phyloP scores from a whole-genome alignment of 2,113 vertebrate species.

The Campylomormyrus numenius region DNA sequence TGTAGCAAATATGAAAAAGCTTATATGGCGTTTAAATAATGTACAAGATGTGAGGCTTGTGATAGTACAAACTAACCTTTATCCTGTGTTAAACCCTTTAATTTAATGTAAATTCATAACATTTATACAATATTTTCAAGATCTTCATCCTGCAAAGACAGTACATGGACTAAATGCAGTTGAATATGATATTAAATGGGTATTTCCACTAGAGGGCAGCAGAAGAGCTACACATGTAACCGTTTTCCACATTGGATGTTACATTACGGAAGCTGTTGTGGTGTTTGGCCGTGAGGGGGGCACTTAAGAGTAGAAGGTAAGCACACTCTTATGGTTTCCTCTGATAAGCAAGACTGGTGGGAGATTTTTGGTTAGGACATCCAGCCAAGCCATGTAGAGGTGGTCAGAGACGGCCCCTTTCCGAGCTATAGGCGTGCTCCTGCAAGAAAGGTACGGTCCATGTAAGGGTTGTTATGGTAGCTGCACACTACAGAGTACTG shows the following conservation, averaged over 20 bases:
- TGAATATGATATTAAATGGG: neutral
- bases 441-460: slow-evolving; percentile 43
- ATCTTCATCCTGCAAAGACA: neutral
- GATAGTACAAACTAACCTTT: neutral
- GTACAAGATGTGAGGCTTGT: neutral
- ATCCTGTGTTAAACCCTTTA: neutral
- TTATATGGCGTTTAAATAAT: neutral
- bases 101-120: neutral
- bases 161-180: neutral
- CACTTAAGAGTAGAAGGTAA: slow-evolving; percentile 93
- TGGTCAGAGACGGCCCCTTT: slow-evolving; percentile 85
- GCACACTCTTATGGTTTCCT: slow-evolving; percentile 95
- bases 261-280: neutral
- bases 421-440: slow-evolving; percentile 93
- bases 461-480: neutral
- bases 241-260: neutral
- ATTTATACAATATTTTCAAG: neutral
- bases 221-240: slow-evolving; percentile 26
- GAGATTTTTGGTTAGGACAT: slow-evolving; percentile 84
- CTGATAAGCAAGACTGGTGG: slow-evolving; percentile 85
- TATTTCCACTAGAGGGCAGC: slow-evolving; percentile 24
- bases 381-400: slow-evolving; percentile 95
- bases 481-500: neutral
- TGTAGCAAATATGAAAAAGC: neutral
- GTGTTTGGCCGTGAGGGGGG: neutral